Conservation (phyloP, 2,113 vertebrate genomes). For the Chunga burmeisteri region DNA sequence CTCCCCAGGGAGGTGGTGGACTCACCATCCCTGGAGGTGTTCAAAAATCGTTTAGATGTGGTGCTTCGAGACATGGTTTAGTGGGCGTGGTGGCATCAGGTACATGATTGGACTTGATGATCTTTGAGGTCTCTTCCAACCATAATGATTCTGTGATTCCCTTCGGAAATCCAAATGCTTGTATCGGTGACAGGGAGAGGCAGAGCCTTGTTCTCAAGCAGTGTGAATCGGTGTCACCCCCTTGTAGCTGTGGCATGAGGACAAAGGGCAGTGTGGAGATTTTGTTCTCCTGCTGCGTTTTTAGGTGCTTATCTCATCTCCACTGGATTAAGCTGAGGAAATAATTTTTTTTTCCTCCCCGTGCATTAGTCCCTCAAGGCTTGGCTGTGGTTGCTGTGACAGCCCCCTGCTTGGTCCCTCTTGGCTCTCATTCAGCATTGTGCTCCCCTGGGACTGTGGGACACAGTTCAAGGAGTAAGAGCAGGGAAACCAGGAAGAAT, state of each 20-base stretch:
- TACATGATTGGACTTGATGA: no score
- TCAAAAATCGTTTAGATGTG: no score
- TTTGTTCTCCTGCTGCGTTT: background rate
- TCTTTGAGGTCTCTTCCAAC: no score
- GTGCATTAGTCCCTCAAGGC: background rate
- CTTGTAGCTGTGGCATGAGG: background rate
- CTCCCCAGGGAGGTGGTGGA: no score
- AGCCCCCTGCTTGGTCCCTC: background rate
- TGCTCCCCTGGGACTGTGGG: background rate
- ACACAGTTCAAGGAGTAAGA: background rate
- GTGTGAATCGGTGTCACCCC: background rate
- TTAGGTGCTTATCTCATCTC: background rate
- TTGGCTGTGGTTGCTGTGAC: background rate
- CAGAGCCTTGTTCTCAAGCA: background rate
- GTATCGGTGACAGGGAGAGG: accelerated
- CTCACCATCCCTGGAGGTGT: no score
- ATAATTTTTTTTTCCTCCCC: background rate
- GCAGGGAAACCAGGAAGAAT: background rate
- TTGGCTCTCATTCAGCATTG: background rate
- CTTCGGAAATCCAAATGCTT: background rate
- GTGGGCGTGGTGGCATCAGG: no score
- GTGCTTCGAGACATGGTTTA: no score
- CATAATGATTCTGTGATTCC: background rate
- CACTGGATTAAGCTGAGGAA: background rate
- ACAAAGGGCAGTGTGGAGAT: background rate